These are phyloP conservation scores for Agrochola lychnidis DNA, from an alignment of 2,888 invertebrate genomes.

Conservation along the genomic window DNA sequence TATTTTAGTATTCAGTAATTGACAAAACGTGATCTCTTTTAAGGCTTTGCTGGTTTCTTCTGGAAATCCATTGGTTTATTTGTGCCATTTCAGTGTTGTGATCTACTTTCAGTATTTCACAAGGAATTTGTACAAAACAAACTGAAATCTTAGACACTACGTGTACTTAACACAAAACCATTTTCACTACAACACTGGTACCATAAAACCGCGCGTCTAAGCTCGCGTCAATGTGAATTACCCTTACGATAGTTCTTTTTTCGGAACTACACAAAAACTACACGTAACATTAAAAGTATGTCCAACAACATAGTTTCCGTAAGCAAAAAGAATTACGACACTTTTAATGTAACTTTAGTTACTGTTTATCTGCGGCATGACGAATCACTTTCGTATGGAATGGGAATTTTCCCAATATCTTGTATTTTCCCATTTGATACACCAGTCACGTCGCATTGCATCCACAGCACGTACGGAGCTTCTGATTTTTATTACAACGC, in stretches of 20 bases:
- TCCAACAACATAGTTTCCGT: conserved; percentile 4
- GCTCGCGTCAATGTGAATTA: not conserved
- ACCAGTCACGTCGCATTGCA: conserved; percentile 53
- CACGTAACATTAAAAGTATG: conserved; percentile 4
- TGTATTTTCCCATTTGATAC: conserved; percentile 49
- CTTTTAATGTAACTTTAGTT: conserved; percentile 12
- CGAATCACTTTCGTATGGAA: conserved; percentile 43
- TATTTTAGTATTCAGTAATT: not conserved
- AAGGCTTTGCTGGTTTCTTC: not conserved
- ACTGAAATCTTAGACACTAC: not conserved
- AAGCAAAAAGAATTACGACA: conserved; percentile 12
- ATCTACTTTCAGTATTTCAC: not conserved
- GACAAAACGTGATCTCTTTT: not conserved
- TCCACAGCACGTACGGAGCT: conserved; percentile 50
- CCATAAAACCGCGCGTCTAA: not conserved
- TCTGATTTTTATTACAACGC: conserved; percentile 57
- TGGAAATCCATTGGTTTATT: not conserved
- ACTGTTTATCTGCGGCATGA: conserved; percentile 15
- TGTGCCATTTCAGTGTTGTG: not conserved
- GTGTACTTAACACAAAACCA: not conserved
- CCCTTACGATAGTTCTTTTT: not conserved
- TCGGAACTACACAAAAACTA: conserved; percentile 6
- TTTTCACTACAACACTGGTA: not conserved
- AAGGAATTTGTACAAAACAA: not conserved
- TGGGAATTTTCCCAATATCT: conserved; percentile 57